These are phyloP conservation scores for Silurus glanis DNA, from an alignment of 2,113 vertebrate species.

Conservation along the genomic window DNA sequence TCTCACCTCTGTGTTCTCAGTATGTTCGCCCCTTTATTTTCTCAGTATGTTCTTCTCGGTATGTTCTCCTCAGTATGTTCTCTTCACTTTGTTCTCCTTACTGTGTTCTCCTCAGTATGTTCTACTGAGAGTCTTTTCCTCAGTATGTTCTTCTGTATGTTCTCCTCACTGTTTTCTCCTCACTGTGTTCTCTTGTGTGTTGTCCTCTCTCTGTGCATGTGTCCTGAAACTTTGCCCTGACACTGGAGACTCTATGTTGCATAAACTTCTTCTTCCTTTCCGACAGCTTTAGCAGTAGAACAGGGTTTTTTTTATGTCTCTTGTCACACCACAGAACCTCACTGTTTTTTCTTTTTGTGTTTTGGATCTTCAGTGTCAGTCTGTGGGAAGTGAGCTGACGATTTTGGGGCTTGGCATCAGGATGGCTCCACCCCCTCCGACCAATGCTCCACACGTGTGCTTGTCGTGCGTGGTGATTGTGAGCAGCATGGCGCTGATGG, in stretches of 20 bases:
- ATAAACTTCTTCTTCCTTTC: background rate
- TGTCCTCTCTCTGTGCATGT: background rate
- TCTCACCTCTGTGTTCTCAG: no score
- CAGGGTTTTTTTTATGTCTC: no score
- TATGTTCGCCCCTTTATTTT: background rate
- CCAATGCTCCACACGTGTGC: conserved; percentile 77
- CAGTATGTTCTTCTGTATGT: background rate
- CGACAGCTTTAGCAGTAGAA: no score
- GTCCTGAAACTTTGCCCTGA: background rate
- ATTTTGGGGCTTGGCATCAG: conserved; percentile 51
- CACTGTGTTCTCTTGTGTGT: background rate
- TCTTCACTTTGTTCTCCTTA: background rate
- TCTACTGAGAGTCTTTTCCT: background rate
- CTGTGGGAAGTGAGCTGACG: background rate
- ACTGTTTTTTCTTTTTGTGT: background rate
- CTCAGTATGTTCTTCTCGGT: background rate
- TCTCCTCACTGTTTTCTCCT: background rate
- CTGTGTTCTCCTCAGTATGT: background rate
- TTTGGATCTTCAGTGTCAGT: background rate
- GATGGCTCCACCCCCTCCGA: conserved; percentile 76
- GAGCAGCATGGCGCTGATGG: conserved; percentile 79
- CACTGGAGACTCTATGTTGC: background rate
- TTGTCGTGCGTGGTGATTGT: conserved; percentile 77
- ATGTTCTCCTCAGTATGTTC: background rate
- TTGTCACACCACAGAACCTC: no score